A percentile compares a stretch with the other conserved stretches of the same genome.
Evolutionary conservation across 2,113 vertebrate species (phyloP).

Genomic region (Chaenocephalus aceratus): DNA sequence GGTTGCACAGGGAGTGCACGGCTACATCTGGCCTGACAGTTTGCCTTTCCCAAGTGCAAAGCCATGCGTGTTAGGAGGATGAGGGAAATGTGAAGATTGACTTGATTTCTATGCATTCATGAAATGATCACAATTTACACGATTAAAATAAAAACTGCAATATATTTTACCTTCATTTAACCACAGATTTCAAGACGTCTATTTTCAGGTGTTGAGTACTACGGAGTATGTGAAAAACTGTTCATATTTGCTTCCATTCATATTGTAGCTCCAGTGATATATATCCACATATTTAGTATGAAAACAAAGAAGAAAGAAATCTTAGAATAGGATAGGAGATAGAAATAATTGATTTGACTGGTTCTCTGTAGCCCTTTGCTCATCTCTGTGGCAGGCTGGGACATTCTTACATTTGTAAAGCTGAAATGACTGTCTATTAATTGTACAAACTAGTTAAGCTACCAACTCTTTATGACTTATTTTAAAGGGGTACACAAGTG

Average conservation of each 20-base stretch:
- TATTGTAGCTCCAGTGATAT: not conserved
- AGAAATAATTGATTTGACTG: no score
- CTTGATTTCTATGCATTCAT: not conserved
- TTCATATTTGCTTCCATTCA: not conserved
- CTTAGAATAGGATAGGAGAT: no score
- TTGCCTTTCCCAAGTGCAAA: not conserved
- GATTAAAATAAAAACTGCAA: not conserved
- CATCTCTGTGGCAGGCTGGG: no score
- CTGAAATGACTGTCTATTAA: no score
- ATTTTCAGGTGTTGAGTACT: not conserved
- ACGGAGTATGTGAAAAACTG: not conserved
- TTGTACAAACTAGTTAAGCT: no score
- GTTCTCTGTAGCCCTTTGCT: not conserved
- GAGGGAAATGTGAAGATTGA: not conserved
- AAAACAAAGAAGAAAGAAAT: no score
- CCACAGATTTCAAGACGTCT: not conserved
- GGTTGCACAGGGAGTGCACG: conserved; percentile 15
- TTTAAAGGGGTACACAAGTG: no score
- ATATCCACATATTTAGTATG: no score
- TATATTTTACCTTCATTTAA: not conserved
- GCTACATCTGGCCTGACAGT: conserved; percentile 4
- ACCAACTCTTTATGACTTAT: no score
- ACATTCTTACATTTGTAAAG: no score
- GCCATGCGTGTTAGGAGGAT: not conserved
- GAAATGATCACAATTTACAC: not conserved